These are phyloP conservation scores for Hyperoplus lanceolatus DNA, from an alignment of 2,797 vertebrate species.

Conservation along the genomic window DNA sequence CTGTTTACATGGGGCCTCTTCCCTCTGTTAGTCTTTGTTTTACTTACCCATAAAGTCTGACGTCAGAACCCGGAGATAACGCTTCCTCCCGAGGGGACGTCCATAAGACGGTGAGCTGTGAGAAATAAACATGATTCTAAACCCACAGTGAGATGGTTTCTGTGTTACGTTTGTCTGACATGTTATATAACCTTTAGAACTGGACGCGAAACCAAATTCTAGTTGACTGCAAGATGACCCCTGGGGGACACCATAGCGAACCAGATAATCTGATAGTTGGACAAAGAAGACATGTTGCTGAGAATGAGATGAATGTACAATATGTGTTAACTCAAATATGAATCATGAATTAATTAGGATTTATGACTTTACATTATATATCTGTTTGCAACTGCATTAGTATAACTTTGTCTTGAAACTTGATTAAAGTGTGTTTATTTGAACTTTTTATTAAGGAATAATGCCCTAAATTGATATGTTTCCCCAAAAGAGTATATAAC, in stretches of 20 bases:
- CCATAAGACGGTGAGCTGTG: slow-evolving; percentile 49
- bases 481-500: background rate
- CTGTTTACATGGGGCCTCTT: slow-evolving; percentile 79
- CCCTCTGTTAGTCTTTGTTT: slow-evolving; percentile 76
- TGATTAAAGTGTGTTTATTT: no score
- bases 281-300: background rate
- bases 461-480: background rate
- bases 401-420: no score
- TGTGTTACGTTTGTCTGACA: slow-evolving; percentile 7
- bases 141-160: slow-evolving; percentile 9
- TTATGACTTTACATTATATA: no score
- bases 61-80: slow-evolving; percentile 74
- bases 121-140: slow-evolving; percentile 52
- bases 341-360: no score
- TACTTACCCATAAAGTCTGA: slow-evolving; percentile 81
- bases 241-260: slow-evolving; percentile 20
- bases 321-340: background rate
- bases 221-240: slow-evolving; percentile 18
- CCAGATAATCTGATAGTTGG: background rate
- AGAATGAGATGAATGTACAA: background rate
- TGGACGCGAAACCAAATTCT: background rate
- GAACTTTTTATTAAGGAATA: background rate
- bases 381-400: no score
- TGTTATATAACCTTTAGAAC: slow-evolving; percentile 23
- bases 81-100: slow-evolving; percentile 63